Base-by-base conservation (phyloP, 2,888 invertebrate species). In the Ectemnius continuus region DNA sequence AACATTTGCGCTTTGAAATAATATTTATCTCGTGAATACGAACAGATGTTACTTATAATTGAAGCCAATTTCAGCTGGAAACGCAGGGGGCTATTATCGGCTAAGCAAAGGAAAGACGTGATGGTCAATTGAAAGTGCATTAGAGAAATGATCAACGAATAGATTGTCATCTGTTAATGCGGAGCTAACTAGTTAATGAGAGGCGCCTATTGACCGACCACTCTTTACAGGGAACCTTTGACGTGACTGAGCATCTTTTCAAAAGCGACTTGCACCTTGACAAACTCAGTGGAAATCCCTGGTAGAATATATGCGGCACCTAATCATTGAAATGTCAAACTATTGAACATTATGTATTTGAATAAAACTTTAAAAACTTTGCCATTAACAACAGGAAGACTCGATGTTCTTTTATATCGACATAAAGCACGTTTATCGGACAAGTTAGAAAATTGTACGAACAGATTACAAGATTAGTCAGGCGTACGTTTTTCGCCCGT, bases 171-270 rank as follows among this genome's bases (percentile, higher is more conserved):
- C 86, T 75, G 84, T 86, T 89, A 89, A 90, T 88, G 89, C 83
- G 85, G 86, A 83, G 85, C 85, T 89, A 89, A 90, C 87, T 84
- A 89, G 89, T 88, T 88, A 89, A 90, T 88, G 86, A 89, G 84
- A 83, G 86, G 78, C 87, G 77, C 83, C 86, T 83, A 83, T 74
- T 83, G 69, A 75, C 82, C 82, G 82, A 80, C 81, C 83, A 80
- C 84, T 86, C 86, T 86, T 86, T 84, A 87, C 36, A 11, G 36
- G 8, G 83, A 79, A 83, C 79, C 82, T 68, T 78, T 79, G 81
- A 83, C 86, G 86, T 88, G 89, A 89, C 88, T 82, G 72, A 87
- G 86, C 77, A 70, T 79, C 84, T 84, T 79, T 74, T 74, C 74
- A 69, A 75, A 75, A 75, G 63, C 71, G 61, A 14, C 46, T 47